phyloP scores from a whole-genome alignment of 2,888 invertebrate species.

The Scaptomyza caliginosa region DNA sequence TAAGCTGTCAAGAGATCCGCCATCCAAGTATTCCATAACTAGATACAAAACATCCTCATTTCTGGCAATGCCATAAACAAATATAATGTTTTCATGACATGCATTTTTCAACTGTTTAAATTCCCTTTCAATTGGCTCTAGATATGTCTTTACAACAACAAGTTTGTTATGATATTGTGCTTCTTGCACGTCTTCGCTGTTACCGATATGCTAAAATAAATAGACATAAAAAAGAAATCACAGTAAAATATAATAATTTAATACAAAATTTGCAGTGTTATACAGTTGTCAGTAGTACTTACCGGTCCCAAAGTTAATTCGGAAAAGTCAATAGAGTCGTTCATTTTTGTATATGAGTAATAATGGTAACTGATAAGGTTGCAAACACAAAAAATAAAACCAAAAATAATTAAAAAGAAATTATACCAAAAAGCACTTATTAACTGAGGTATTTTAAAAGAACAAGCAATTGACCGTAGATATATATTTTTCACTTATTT shows the following conservation, averaged over 20 bases:
- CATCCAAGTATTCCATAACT: conserved; percentile 52
- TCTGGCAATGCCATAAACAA: conserved; percentile 33
- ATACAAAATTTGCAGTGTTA: neutral
- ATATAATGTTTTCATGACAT: conserved; percentile 48
- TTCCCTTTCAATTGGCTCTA: neutral
- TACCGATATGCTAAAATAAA: conserved; percentile 26
- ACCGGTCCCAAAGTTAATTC: conserved; percentile 12
- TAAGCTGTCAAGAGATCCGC: conserved; percentile 39
- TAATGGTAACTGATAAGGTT: neutral
- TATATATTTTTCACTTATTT: neutral
- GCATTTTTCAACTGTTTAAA: conserved; percentile 20
- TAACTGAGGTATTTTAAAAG: neutral
- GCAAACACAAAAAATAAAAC: neutral
- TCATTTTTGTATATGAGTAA: conserved; percentile 7
- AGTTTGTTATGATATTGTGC: conserved; percentile 13
- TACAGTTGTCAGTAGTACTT: neutral
- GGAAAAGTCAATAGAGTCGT: conserved; percentile 16
- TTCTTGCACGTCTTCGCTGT: neutral
- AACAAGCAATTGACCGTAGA: no score
- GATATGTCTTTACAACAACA: conserved; percentile 27
- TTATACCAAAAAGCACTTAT: neutral
- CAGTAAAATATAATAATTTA: neutral
- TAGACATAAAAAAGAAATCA: accelerated
- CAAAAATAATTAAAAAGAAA: no score
- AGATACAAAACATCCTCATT: neutral